Evolutionary conservation across 1,140 invertebrate genomes (phyloP), one percentile per base, ranked within the genome.

Genomic region (Solenopsis invicta): DNA sequence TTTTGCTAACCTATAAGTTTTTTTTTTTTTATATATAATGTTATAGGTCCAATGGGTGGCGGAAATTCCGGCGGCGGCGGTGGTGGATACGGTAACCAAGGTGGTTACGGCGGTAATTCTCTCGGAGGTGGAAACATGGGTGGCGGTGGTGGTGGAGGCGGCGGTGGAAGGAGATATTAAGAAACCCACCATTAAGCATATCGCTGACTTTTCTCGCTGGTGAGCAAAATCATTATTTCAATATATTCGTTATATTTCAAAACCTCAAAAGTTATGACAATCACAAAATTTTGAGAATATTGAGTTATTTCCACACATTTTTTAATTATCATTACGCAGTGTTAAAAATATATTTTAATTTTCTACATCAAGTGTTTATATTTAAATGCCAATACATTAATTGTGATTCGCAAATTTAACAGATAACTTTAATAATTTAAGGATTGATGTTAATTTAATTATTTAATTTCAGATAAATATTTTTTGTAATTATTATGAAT

Each of bases 11-110:
- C 74, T 24, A 0, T 71, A 71, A 4, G 77, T 80, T 82, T 84
- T 29, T 62, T 54, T 4, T 4, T 18, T 61, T 66, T 37, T 18
- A n/a, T 10, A 41, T 71, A 50, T 82, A 56, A 75, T 91, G 41
- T 87, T 91, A 78, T 67, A 92, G 89, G 92, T 16, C 92, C 92
- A 10, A 92, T 94, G 93, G 88, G 94, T 41, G 95, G 95, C 85
- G 96, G 95, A 86, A 94, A 95, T 56, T 92, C 95, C 18, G 95
- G 95, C 12, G 94, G 95, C 90, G 96, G 96, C 89, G 95, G 96
- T 78, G 94, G 96, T 78, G 94, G 96, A 13, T 95, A 95, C 64
- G 95, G 95, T 67, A 96, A 96, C 61, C 92, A 93, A 88, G 94
- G 94, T n/a, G 93, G 94, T 24, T 94, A 94, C 62, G 94, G 92